A percentile compares a stretch with the other conserved stretches of the same genome.
Conservation (phyloP, 1,140 invertebrate species). For the Hyposmocoma kahamanoa region DNA sequence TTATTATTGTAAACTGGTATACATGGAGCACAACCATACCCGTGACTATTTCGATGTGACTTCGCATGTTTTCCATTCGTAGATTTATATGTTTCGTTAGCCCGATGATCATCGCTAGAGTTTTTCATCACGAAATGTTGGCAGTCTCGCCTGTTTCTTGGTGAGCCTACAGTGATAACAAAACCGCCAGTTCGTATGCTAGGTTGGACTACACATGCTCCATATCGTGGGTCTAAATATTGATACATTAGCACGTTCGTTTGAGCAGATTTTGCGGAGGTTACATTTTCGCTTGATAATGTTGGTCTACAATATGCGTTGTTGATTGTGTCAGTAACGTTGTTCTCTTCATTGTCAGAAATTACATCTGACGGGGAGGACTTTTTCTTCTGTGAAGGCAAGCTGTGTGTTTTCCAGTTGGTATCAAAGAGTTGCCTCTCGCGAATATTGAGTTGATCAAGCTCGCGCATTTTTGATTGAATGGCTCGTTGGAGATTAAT, state of each 20-base stretch:
- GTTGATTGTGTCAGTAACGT: slow-evolving; percentile 42
- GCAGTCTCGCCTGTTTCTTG: slow-evolving; percentile 77
- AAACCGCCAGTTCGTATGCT: slow-evolving; percentile 78
- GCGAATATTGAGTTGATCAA: slow-evolving; percentile 86
- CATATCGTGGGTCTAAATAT: slow-evolving; percentile 79
- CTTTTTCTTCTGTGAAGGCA: slow-evolving; percentile 86
- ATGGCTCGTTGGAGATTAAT: slow-evolving; percentile 90
- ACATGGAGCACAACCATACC: slow-evolving; percentile 84
- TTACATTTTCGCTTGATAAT: slow-evolving; percentile 82
- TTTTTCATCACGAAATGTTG: slow-evolving; percentile 79
- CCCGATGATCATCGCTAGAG: slow-evolving; percentile 68
- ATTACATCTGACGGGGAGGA: slow-evolving; percentile 68
- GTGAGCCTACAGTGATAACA: slow-evolving; percentile 78
- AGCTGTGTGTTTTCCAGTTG: slow-evolving; percentile 90
- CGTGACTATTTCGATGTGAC: slow-evolving; percentile 63
- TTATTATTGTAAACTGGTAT: slow-evolving; percentile 77
- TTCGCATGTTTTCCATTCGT: slow-evolving; percentile 45
- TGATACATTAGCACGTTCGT: slow-evolving; percentile 79
- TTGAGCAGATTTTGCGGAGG: slow-evolving; percentile 71
- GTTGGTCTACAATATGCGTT: slow-evolving; percentile 77
- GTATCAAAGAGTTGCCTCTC: slow-evolving; percentile 89
- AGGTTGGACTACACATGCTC: slow-evolving; percentile 78
- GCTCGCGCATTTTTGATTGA: slow-evolving; percentile 89
- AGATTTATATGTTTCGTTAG: slow-evolving; percentile 37
- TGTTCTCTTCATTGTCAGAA: slow-evolving; percentile 54